Conservation (phyloP, 2,113 vertebrate genomes). For the Chaenocephalus aceratus region DNA sequence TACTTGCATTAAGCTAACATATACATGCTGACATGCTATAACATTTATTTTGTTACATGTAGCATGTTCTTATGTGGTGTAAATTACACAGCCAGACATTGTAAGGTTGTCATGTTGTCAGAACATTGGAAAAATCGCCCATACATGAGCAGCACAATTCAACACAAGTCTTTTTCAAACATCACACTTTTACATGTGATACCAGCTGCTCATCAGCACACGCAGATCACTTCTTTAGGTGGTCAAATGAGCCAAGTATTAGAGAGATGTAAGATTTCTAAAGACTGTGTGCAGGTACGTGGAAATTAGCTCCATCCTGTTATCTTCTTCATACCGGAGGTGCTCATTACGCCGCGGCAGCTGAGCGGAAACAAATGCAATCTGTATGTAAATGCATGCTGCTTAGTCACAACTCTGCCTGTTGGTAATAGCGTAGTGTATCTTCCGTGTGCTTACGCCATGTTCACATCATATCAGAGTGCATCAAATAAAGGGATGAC, state of each 20-base stretch:
- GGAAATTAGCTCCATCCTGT: slow-evolving; percentile 59
- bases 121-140: background rate
- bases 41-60: background rate
- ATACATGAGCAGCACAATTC: background rate
- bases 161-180: background rate
- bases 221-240: slow-evolving; percentile 7
- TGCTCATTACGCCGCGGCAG: slow-evolving; percentile 58
- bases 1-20: background rate
- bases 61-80: background rate
- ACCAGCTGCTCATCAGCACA: slow-evolving; percentile 5
- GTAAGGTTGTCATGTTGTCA: background rate
- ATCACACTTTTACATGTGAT: background rate
- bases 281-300: slow-evolving; percentile 43
- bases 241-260: slow-evolving; percentile 35
- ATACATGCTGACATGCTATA: background rate
- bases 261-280: slow-evolving; percentile 36
- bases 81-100: too few relatives aligned
- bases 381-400: slow-evolving; percentile 71
- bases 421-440: slow-evolving; percentile 13
- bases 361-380: slow-evolving; percentile 69
- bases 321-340: slow-evolving; percentile 45
- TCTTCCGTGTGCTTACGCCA: slow-evolving; percentile 9
- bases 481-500: background rate
- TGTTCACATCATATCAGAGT: slow-evolving; percentile 32
- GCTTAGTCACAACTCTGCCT: slow-evolving; percentile 46